phyloP scores from a whole-genome alignment of 2,888 invertebrate species.

The Exocentrus adspersus region DNA sequence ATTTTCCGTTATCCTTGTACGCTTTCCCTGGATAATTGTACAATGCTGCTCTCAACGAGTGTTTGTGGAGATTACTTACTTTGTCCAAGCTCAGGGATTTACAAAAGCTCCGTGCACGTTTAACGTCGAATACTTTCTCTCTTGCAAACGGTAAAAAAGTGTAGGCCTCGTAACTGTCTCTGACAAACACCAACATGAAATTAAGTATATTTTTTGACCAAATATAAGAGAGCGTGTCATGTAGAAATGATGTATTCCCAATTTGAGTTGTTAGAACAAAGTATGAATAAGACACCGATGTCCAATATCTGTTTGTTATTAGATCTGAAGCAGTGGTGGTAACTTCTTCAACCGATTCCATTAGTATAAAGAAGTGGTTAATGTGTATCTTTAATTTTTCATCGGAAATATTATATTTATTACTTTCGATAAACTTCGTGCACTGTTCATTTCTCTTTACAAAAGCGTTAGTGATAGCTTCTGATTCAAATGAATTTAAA shows the following conservation, averaged over 20 bases:
- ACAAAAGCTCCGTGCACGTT: neutral
- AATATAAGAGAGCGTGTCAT: neutral
- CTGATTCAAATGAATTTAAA: neutral
- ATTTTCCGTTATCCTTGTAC: constrained; percentile 12
- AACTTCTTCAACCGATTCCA: neutral
- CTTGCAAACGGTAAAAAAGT: neutral
- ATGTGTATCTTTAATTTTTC: neutral
- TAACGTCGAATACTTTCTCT: neutral
- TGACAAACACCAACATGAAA: constrained; percentile 1
- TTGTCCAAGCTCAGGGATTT: constrained; percentile 4
- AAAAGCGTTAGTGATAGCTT: neutral
- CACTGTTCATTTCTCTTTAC: neutral
- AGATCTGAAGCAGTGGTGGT: neutral
- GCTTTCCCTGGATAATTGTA: neutral
- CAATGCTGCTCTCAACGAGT: constrained; percentile 9
- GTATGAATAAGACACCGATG: neutral
- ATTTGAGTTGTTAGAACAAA: constrained; percentile 2
- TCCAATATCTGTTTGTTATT: neutral
- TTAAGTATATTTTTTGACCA: constrained; percentile 5
- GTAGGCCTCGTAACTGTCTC: neutral
- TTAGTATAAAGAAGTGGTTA: neutral
- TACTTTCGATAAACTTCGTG: neutral
- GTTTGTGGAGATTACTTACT: constrained; percentile 16
- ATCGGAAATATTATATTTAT: neutral
- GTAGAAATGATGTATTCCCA: neutral